Base-by-base conservation (phyloP, 2,113 vertebrate genomes). In the Malaclemys terrapin region DNA sequence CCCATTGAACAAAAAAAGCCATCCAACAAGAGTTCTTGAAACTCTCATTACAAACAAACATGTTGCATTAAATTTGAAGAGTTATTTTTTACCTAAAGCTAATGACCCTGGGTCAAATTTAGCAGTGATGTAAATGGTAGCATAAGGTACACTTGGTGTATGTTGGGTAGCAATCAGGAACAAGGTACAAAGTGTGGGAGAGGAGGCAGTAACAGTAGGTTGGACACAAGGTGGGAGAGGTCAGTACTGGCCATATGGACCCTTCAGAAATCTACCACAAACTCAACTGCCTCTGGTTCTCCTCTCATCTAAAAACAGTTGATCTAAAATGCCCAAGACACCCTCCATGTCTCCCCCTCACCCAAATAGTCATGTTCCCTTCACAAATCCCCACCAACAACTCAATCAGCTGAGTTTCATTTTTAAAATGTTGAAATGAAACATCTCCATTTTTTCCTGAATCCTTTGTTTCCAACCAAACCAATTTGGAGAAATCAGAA, bases 1-100 rank as follows among this genome's bases (percentile, higher is more conserved):
- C 38, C 62, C 31, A 38, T 86, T 49, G 85, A 84, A 88, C 75
- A 54, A 57, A 84, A 57, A 88, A n/a, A 84, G 49, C 31, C 62
- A 53, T 38, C 31, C 25, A 16, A 38, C 25, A 54, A 53, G 38
- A 76, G 12, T 47, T 75, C 22, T 53, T 75, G 85, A 53, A 88
- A 72, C 19, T n/a, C 20, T 38, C 19, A 72, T 38, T 38, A 47
- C 20, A 87, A 35, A 54, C 19, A 53, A 54, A 69, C 27, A 31
- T 38, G 45, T 52, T 19, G 38, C 22, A 83, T 92, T 53, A 54
- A 31, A 78, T 42, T 27, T 22, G 29, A 38, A 53, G 20, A 12
- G 3, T 10, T 49, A 31, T 65, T 82, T 17, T 75, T 25, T 52
- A 47, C 49, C 27, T 20, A 49, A 80, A 80, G 78, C 29, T 80